Percentiles rank a stretch among this genome's conserved stretches.
Evolutionary conservation across 2,888 invertebrate species (phyloP).

Genomic region (Oxyteleia sp.): DNA sequence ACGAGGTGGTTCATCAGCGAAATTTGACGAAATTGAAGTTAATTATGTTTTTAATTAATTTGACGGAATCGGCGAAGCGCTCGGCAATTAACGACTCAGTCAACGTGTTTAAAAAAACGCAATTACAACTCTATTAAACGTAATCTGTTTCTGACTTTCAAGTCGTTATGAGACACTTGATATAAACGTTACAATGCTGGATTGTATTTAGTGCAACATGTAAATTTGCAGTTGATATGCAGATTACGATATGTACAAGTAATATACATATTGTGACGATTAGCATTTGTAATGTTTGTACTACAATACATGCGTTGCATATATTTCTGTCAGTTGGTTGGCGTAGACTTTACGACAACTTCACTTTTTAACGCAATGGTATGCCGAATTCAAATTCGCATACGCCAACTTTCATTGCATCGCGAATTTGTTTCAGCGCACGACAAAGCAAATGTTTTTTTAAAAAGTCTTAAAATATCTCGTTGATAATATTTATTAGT

Average conservation of each 20-base stretch:
- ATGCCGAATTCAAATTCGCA: slow-evolving; percentile 28
- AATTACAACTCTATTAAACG: slow-evolving; percentile 5
- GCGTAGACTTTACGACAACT: slow-evolving; percentile 28
- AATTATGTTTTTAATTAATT: slow-evolving; percentile 31
- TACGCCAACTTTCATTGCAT: slow-evolving; percentile 20
- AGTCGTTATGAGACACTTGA: slow-evolving; percentile 20
- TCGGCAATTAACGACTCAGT: background rate
- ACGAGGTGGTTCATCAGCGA: background rate
- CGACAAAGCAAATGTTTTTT: slow-evolving; percentile 31
- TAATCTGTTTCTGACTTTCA: background rate
- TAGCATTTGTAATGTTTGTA: slow-evolving; percentile 59
- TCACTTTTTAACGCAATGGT: slow-evolving; percentile 25
- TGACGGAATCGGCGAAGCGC: background rate
- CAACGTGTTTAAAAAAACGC: background rate
- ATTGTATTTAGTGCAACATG: slow-evolving; percentile 44
- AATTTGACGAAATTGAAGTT: slow-evolving; percentile 9
- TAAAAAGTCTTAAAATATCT: slow-evolving; percentile 7
- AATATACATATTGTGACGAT: slow-evolving; percentile 61
- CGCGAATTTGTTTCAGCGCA: slow-evolving; percentile 1
- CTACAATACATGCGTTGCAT: slow-evolving; percentile 56
- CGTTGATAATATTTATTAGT: slow-evolving; percentile 20
- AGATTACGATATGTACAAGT: slow-evolving; percentile 36
- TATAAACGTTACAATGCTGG: slow-evolving; percentile 25
- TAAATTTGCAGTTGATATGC: slow-evolving; percentile 56
- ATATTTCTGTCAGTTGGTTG: no score